A percentile compares a stretch with the other conserved stretches of the same genome.
phyloP scores from a whole-genome alignment of 2,888 invertebrate species.

The Caenorhabditis doughertyi region DNA sequence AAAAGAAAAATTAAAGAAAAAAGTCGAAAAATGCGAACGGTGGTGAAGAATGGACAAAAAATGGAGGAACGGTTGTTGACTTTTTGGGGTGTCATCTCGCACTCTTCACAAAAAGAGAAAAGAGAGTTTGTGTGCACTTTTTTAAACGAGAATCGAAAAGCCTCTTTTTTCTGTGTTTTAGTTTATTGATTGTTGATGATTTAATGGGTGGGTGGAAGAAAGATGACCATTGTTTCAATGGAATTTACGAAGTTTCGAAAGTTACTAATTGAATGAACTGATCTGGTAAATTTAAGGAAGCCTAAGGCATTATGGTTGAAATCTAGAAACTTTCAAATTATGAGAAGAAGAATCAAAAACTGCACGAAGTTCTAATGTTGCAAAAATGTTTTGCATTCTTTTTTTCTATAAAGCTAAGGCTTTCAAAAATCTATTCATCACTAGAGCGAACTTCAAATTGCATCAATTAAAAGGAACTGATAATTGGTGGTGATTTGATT shows the following conservation, averaged over 20 bases:
- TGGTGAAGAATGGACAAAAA: slow-evolving; percentile 7
- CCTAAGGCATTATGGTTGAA: too few relatives aligned
- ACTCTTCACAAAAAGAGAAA: slow-evolving; percentile 18
- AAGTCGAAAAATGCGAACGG: slow-evolving; percentile 8
- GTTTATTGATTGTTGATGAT: slow-evolving; percentile 30
- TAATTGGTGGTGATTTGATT: slow-evolving; percentile 13
- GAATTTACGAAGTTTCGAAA: too few relatives aligned
- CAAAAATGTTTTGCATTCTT: not conserved
- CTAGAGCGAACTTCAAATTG: not conserved
- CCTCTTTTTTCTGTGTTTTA: slow-evolving; percentile 23
- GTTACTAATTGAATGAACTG: too few relatives aligned
- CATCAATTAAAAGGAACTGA: not conserved
- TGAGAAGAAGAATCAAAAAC: too few relatives aligned
- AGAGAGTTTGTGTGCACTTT: slow-evolving; percentile 45
- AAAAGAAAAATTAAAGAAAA: not conserved
- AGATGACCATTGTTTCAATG: too few relatives aligned
- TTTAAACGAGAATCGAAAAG: slow-evolving; percentile 13
- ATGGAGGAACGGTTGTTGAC: slow-evolving; percentile 38
- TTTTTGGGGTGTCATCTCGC: slow-evolving; percentile 50
- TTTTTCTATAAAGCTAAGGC: too few relatives aligned
- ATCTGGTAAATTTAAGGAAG: too few relatives aligned
- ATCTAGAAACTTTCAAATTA: too few relatives aligned
- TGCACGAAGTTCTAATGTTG: not conserved
- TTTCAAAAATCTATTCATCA: too few relatives aligned
- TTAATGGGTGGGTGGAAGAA: not conserved